A percentile compares a stretch with the other conserved stretches of the same genome.
phyloP scores from a whole-genome alignment of 2,113 vertebrate genomes.

The Strix aluco region DNA sequence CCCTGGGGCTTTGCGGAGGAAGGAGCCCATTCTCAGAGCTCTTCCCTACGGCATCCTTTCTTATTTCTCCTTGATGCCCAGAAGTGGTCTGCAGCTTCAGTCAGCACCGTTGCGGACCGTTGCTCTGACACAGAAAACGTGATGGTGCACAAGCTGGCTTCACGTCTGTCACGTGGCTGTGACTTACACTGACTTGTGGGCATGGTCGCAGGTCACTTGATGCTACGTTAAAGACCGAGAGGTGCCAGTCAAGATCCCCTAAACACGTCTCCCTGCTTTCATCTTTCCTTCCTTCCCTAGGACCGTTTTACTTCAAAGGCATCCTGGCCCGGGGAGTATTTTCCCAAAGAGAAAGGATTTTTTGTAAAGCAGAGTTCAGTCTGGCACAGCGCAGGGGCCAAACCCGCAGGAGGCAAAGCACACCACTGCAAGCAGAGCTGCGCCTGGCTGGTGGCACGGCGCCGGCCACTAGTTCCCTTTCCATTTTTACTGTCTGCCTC shows the following conservation, averaged over 20 bases:
- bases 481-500: background rate
- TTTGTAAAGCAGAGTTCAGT: background rate
- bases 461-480: background rate
- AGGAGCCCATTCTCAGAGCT: background rate
- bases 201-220: background rate
- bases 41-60: background rate
- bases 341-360: background rate
- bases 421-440: background rate
- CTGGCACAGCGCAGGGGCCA: background rate
- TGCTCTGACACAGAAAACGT: background rate
- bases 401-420: background rate
- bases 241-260: background rate
- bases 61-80: background rate
- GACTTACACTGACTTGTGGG: background rate
- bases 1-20: background rate
- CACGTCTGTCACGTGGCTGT: fast-evolving
- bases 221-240: fast-evolving
- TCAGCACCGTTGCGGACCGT: background rate
- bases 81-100: background rate
- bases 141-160: background rate
- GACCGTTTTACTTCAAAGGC: background rate
- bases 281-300: background rate
- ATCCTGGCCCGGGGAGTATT: background rate
- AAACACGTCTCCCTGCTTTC: background rate
- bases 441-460: background rate